Base-by-base conservation (phyloP, 2,888 invertebrate species). In the Pomacea canaliculata region DNA sequence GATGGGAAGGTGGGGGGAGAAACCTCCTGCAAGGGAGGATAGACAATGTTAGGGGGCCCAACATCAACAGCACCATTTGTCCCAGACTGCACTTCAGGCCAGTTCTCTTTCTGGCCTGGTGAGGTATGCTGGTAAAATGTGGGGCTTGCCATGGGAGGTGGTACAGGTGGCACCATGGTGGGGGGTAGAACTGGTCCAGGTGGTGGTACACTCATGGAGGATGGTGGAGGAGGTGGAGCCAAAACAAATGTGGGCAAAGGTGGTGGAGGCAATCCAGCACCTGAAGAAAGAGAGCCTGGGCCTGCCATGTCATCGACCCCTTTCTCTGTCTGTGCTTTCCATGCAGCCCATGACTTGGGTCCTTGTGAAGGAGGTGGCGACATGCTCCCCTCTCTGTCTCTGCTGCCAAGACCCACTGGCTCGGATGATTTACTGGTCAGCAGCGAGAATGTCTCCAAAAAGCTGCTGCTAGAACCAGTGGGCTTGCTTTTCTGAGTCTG, bases 381-480 rank as follows among this genome's bases (percentile, higher is more conserved):
- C 16, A 73, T 66, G 9, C 67, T 75, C 49, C 79, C 81, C 8
- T 77, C 74, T 13, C 60, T 27, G 16, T 77, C 68, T 65, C 74
- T 46, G 23, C 73, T 66, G 76, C 77, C 78, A 71, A 81, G 76
- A 27, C 82, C 80, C 69, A 82, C 80, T 65, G 81, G 82, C 71
- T 85, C 84, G 73, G 87, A 86, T 23, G 85, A 85, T 48, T 84
- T 85, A 73, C 80, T 83, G 51, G 86, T 85, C 65, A 88, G 79
- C 70, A 86, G 77, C 7, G 85, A 83, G 65, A 88, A 80, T 73
- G 84, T 87, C 70, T 87, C 86, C 46, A 88, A 77, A 73, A 88
- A 87, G 71, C 84, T 85, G 46, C 79, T 81, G 72, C 84, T 85
- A 27, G 79, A 80, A n/a, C 79, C 76, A 48, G 76, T 79, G 7